A percentile compares a stretch with the other conserved stretches of the same genome.
These are phyloP conservation scores for Notothenia rossii DNA, from an alignment of 2,113 vertebrate species.

Conservation along the genomic window DNA sequence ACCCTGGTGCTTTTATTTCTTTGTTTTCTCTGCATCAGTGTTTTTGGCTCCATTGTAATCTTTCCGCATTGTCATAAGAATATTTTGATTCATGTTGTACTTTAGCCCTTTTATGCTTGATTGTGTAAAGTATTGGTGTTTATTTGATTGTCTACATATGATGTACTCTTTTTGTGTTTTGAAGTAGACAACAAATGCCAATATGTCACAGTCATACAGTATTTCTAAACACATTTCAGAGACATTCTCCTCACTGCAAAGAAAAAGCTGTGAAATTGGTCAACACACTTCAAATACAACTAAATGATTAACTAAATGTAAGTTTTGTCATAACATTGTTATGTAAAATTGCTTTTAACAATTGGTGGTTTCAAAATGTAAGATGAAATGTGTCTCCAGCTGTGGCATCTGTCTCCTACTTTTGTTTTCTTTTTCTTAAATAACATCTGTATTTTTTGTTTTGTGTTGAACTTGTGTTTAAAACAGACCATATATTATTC, in stretches of 20 bases:
- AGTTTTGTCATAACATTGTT: neutral
- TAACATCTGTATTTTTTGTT: constrained; percentile 24
- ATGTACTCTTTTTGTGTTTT: constrained; percentile 57
- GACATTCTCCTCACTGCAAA: neutral
- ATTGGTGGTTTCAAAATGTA: constrained; percentile 6
- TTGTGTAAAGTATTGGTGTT: constrained; percentile 45
- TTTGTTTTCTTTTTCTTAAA: constrained; percentile 29
- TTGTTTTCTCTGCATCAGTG: constrained; percentile 19
- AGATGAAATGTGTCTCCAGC: constrained; percentile 29
- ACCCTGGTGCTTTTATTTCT: constrained; percentile 31
- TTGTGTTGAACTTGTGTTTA: constrained; percentile 36
- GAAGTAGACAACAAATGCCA: constrained; percentile 37
- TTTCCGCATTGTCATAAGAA: constrained; percentile 25
- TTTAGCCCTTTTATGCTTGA: constrained; percentile 28
- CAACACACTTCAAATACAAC: neutral
- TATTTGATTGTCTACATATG: constrained; percentile 46
- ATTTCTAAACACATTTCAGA: constrained; percentile 20
- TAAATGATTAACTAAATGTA: neutral
- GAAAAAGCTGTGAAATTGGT: neutral
- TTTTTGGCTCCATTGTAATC: constrained; percentile 22
- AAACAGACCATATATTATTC: constrained; percentile 16
- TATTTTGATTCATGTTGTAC: constrained; percentile 33
- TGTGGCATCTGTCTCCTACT: constrained; percentile 19
- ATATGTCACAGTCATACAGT: constrained; percentile 36
- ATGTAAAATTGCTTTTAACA: neutral